phyloP scores from a whole-genome alignment of 2,113 vertebrate species.

The Nettapus auritus region DNA sequence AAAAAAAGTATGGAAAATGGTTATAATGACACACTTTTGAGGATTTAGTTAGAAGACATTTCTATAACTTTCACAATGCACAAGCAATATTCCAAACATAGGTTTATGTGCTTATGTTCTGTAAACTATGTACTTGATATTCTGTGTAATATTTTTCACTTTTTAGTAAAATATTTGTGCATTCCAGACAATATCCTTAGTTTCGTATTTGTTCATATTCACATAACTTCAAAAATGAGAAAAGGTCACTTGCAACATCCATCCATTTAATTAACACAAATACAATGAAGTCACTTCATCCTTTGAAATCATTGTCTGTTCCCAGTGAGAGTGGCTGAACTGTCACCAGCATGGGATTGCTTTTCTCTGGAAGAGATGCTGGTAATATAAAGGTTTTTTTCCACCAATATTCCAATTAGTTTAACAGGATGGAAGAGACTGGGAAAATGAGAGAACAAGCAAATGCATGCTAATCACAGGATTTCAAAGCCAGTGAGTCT shows the following conservation, averaged over 20 bases:
- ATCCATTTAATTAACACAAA: constrained; percentile 51
- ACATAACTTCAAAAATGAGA: neutral
- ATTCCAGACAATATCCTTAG: neutral
- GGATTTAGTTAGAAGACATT: neutral
- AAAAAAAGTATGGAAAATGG: neutral
- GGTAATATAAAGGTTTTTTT: neutral
- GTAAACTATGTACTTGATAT: neutral
- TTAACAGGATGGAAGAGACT: neutral
- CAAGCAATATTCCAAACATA: neutral
- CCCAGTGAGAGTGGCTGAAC: neutral
- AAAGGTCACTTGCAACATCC: constrained; percentile 18
- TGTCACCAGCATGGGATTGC: neutral
- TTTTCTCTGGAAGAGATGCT: neutral
- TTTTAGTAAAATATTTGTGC: neutral
- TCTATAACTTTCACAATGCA: neutral
- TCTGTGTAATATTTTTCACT: neutral
- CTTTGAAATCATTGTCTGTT: constrained; percentile 16
- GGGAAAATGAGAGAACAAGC: neutral
- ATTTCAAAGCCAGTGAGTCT: neutral
- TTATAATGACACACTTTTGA: neutral
- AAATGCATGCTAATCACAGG: neutral
- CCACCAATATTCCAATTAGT: neutral
- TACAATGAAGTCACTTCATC: constrained; percentile 7
- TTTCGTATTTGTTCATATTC: constrained; percentile 17
- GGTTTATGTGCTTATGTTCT: neutral